Evolutionary conservation across 2,113 vertebrate species (phyloP).

Genomic region (Oriolus oriolus): DNA sequence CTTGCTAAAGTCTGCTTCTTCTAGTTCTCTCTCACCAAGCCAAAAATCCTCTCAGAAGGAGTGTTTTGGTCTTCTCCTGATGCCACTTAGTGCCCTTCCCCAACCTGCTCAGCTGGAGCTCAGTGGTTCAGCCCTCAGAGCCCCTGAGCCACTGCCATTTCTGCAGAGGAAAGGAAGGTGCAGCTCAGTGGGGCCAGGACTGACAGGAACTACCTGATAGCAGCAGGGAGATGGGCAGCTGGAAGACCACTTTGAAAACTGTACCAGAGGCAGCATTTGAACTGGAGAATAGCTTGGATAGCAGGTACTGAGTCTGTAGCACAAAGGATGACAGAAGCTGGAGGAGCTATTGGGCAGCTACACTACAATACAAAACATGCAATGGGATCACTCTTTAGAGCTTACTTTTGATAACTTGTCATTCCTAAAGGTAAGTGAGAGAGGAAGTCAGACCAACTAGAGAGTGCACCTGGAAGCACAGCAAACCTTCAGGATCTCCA

Average conservation of each 20-base stretch:
- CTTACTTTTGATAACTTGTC: not conserved
- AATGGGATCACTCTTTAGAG: not conserved
- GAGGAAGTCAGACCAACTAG: not conserved
- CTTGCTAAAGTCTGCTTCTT: not conserved
- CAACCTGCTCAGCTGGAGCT: not conserved
- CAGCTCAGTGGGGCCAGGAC: not conserved
- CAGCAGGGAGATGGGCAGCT: not conserved
- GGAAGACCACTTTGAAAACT: not conserved
- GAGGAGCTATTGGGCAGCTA: not conserved
- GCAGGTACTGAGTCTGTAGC: not conserved
- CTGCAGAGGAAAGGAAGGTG: not conserved
- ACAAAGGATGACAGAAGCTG: not conserved
- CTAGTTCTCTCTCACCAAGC: not conserved
- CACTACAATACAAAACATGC: not conserved
- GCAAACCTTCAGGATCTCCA: not conserved
- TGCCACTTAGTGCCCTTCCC: not conserved
- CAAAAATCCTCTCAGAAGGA: not conserved
- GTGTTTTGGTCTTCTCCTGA: not conserved
- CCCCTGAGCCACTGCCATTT: rapidly evolving
- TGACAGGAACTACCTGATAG: not conserved
- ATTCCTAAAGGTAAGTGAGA: not conserved
- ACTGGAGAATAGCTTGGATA: not conserved
- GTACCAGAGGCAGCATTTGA: not conserved
- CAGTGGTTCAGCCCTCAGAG: not conserved
- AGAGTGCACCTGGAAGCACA: not conserved